Evolutionary conservation across 2,113 vertebrate genomes (phyloP).

Genomic region (Pygoscelis adeliae): DNA sequence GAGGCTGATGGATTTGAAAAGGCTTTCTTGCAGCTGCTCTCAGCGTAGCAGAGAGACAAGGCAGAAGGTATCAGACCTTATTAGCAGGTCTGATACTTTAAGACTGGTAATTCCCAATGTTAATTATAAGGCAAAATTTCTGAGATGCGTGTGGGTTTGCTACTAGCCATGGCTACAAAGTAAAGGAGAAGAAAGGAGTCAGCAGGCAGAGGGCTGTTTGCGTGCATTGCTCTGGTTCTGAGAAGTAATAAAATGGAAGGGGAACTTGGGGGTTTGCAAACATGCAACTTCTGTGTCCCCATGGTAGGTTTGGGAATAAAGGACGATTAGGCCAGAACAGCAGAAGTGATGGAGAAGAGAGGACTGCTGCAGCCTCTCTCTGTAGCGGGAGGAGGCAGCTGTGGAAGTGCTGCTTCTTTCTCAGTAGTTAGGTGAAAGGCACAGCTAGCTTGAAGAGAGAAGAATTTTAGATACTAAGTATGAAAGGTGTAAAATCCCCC

Average conservation of each 20-base stretch:
- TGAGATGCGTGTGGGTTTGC: neutral
- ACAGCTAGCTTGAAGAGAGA: neutral
- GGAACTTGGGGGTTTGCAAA: neutral
- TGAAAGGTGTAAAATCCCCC: neutral
- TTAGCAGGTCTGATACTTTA: slow-evolving; percentile 6
- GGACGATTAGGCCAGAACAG: neutral
- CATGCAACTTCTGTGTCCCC: accelerated
- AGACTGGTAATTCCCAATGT: neutral
- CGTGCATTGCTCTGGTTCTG: neutral
- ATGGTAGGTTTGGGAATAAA: accelerated
- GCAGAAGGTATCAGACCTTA: neutral
- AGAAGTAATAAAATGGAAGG: neutral
- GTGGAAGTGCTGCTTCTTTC: neutral
- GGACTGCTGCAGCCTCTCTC: neutral
- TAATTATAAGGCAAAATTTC: slow-evolving; percentile 2
- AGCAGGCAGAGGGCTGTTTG: neutral
- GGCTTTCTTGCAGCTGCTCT: neutral
- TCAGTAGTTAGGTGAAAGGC: neutral
- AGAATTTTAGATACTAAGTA: neutral
- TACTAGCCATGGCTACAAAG: neutral
- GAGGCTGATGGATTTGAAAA: neutral
- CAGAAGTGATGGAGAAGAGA: neutral
- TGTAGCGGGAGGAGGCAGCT: neutral
- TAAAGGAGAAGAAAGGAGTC: neutral
- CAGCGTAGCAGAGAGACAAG: neutral